phyloP scores from a whole-genome alignment of 2,888 invertebrate species.

The Andrena haemorrhoa region DNA sequence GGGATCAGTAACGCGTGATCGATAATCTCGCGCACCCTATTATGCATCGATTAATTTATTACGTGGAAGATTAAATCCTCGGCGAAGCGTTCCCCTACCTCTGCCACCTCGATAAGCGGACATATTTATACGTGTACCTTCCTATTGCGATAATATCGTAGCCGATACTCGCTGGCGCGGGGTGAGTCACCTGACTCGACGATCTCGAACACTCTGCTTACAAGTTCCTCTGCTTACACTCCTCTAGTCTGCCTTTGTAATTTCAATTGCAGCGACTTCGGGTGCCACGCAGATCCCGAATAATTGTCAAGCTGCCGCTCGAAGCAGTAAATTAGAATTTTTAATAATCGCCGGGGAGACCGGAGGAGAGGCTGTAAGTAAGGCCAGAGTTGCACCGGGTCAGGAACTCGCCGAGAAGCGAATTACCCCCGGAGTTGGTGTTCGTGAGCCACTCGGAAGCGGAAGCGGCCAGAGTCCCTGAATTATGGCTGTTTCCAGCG shows the following conservation, averaged over 20 bases:
- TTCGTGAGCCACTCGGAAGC: constrained; percentile 30
- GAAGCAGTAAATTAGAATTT: constrained; percentile 9
- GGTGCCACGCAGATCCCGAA: neutral
- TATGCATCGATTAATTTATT: constrained; percentile 61
- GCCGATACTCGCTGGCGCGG: neutral
- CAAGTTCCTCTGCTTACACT: neutral
- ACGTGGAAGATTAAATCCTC: constrained; percentile 60
- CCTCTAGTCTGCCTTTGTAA: constrained; percentile 1
- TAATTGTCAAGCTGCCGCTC: constrained; percentile 4
- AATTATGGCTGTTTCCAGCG: constrained; percentile 58
- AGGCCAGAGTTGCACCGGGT: constrained; percentile 11
- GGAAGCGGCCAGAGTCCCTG: constrained; percentile 42
- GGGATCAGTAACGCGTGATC: constrained; percentile 63
- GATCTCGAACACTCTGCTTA: neutral
- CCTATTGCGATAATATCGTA: constrained; percentile 14
- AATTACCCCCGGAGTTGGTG: constrained; percentile 17
- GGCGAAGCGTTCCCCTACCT: constrained; percentile 45
- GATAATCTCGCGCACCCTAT: constrained; percentile 54
- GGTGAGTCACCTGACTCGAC: constrained; percentile 1
- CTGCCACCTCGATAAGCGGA: constrained; percentile 34
- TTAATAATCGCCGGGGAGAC: constrained; percentile 35
- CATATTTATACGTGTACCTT: constrained; percentile 45
- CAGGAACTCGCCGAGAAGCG: constrained; percentile 6
- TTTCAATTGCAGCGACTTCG: constrained; percentile 4
- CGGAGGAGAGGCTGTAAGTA: neutral